These are phyloP conservation scores for Endotricha flammealis DNA, from an alignment of 2,888 invertebrate genomes.

Conservation along the genomic window DNA sequence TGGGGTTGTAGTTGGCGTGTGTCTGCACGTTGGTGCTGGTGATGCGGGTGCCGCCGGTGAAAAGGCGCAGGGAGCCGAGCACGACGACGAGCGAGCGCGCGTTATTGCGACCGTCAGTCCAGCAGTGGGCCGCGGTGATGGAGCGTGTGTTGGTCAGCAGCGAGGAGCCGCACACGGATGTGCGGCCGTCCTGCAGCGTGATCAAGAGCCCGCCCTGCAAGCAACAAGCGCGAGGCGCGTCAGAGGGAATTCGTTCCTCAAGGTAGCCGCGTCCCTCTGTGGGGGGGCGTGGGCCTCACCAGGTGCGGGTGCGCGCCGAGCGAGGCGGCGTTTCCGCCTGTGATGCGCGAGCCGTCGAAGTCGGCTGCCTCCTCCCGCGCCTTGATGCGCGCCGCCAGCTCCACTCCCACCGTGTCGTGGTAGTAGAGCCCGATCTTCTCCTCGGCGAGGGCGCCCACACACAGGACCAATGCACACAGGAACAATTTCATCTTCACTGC, in stretches of 20 bases:
- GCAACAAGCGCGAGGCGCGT: too few species aligned
- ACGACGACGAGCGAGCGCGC: conserved; percentile 29
- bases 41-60: conserved; percentile 27
- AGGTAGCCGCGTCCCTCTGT: too few species aligned
- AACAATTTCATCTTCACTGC: too few species aligned
- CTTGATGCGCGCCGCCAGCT: neutral
- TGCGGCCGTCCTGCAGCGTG: conserved; percentile 19
- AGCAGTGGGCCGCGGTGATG: conserved; percentile 35
- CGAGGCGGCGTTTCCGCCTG: conserved; percentile 4
- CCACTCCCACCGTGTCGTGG: too few species aligned
- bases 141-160: conserved; percentile 24
- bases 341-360: conserved; percentile 10
- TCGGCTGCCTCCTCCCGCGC: neutral
- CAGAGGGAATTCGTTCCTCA: too few species aligned
- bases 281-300: too few species aligned
- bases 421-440: too few species aligned
- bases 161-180: conserved; percentile 32
- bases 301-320: conserved; percentile 5
- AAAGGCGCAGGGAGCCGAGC: conserved; percentile 25
- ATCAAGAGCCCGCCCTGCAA: conserved; percentile 14
- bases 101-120: conserved; percentile 22
- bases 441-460: too few species aligned
- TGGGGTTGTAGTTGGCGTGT: conserved; percentile 1
- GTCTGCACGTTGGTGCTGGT: conserved; percentile 15
- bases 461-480: too few species aligned